phyloP scores from a whole-genome alignment of 2,888 invertebrate species.

The Chouioia cunea region DNA sequence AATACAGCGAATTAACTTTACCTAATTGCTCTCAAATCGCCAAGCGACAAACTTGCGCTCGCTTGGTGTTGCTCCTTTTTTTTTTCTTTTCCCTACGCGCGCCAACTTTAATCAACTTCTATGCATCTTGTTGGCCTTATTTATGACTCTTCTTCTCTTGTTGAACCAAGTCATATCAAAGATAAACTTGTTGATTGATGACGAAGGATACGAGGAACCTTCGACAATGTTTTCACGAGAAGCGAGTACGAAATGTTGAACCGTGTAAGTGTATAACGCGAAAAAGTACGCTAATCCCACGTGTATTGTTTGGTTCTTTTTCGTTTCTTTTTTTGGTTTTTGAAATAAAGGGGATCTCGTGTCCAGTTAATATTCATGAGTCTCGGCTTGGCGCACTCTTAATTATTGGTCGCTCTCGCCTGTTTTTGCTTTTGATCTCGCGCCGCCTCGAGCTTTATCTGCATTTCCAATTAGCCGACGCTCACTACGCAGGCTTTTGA shows the following conservation, averaged over 20 bases:
- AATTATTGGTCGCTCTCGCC: background rate
- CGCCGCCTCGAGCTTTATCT: conserved; percentile 37
- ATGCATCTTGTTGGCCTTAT: background rate
- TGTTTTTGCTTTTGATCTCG: conserved; percentile 26
- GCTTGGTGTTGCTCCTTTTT: conserved; percentile 1
- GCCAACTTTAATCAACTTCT: background rate
- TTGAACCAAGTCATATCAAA: too few species aligned
- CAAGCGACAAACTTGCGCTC: conserved; percentile 3
- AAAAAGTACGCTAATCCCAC: too few species aligned
- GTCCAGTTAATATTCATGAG: conserved; percentile 28
- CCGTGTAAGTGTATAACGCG: too few species aligned
- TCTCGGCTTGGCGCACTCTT: background rate
- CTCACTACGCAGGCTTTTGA: conserved; percentile 27
- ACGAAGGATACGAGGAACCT: too few species aligned
- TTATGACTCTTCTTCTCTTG: too few species aligned
- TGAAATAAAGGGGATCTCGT: conserved; percentile 15
- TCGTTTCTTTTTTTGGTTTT: background rate
- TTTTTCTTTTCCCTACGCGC: background rate
- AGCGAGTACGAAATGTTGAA: too few species aligned
- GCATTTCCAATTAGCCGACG: conserved; percentile 52
- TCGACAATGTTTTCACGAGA: too few species aligned
- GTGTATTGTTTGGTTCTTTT: conserved; percentile 19
- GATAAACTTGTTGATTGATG: too few species aligned
- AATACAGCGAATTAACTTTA: conserved; percentile 16
- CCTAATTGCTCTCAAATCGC: conserved; percentile 35